Evolutionary conservation across 2,113 vertebrate genomes (phyloP).

Genomic region (Engraulis encrasicolus): DNA sequence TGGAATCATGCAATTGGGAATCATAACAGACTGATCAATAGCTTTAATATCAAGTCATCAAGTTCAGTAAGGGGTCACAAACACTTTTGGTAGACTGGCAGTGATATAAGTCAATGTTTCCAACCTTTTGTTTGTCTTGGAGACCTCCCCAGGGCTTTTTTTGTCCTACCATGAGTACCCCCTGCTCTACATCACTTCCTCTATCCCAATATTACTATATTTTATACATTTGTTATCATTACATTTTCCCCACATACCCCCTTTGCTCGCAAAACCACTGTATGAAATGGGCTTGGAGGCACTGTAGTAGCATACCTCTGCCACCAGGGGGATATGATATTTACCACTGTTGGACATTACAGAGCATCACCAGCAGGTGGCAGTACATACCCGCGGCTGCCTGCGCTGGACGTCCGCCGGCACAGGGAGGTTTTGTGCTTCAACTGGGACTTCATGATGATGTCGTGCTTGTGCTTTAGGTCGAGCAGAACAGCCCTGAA

Average conservation of each 20-base stretch:
- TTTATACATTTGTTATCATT: too few species aligned
- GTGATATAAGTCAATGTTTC: not conserved
- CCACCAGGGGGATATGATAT: not conserved
- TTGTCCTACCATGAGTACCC: too few species aligned
- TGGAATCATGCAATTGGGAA: not conserved
- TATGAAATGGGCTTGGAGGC: not conserved
- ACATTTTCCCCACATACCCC: too few species aligned
- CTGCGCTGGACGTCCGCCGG: conserved; percentile 90
- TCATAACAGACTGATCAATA: not conserved
- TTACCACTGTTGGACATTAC: not conserved
- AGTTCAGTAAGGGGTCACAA: not conserved
- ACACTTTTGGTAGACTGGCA: not conserved
- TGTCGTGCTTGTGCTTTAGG: conserved; percentile 95
- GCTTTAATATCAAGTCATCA: not conserved
- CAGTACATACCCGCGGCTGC: conserved; percentile 90
- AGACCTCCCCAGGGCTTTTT: too few species aligned
- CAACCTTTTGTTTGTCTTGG: too few species aligned
- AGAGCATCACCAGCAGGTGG: not conserved
- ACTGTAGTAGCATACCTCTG: not conserved
- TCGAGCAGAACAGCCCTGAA: conserved; percentile 91
- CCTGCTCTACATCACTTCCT: too few species aligned
- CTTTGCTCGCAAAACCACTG: too few species aligned
- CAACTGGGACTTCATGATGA: conserved; percentile 97
- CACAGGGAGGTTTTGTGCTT: conserved; percentile 96
- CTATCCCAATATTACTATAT: too few species aligned